A percentile compares a stretch with the other conserved stretches of the same genome.
Evolutionary conservation across 2,113 vertebrate species (phyloP).

Genomic region (Brachyhypopomus gauderio): DNA sequence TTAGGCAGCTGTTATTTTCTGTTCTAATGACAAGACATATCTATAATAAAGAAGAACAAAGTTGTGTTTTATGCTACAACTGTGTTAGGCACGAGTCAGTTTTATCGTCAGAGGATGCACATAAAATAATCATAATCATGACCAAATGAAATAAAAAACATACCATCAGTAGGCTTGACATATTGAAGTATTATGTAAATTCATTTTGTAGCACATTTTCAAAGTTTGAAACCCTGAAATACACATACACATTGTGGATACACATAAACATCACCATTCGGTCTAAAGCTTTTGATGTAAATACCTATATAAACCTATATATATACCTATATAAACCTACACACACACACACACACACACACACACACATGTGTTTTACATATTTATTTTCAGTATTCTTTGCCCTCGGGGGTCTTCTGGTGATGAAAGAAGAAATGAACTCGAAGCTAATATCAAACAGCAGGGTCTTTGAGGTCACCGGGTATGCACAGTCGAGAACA

Average conservation of each 20-base stretch:
- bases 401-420: neutral
- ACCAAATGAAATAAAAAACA: conserved; percentile 15
- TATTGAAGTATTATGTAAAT: neutral
- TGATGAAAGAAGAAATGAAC: conserved; percentile 6
- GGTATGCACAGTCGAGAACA: too few relatives aligned
- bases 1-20: neutral
- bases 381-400: neutral
- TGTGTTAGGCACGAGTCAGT: conserved; percentile 5
- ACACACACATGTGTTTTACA: neutral
- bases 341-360: too few relatives aligned
- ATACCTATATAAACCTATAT: too few relatives aligned
- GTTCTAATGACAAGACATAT: neutral
- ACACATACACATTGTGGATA: too few relatives aligned
- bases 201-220: neutral
- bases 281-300: neutral
- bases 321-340: too few relatives aligned
- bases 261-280: too few relatives aligned
- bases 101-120: neutral
- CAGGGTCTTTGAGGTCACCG: neutral
- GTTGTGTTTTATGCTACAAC: conserved; percentile 3
- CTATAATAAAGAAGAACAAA: neutral
- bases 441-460: neutral
- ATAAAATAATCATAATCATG: neutral
- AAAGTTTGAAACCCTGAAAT: neutral
- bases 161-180: conserved; percentile 6